Evolutionary conservation across 1,140 invertebrate species (phyloP), one percentile per base, ranked within the genome.

Genomic region (Hyphantria cunea): DNA sequence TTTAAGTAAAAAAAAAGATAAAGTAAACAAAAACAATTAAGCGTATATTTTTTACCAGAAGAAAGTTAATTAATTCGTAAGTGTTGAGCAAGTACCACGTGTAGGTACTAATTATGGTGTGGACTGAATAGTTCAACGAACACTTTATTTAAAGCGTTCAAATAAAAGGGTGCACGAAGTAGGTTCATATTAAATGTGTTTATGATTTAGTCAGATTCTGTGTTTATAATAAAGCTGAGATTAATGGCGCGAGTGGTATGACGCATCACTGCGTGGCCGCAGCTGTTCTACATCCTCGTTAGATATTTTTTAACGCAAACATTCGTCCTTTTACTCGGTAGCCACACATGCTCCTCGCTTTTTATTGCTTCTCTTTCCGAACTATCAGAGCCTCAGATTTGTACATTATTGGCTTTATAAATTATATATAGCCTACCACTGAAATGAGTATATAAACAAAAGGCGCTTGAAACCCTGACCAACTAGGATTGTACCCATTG

Each of bases 201-300:
- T 85, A 86, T 83, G 81, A 86, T 89, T 84, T 74, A 81, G 76
- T 76, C 77, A 52, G 74, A 73, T 70, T 62, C 72, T 74, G 74
- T 89, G 80, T 87, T 86, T 85, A 86, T 86, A 87, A 84, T 86
- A 89, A 86, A 86, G 73, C 70, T 53, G 65, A 82, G 78, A 87
- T 86, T 86, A 86, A 86, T 86, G 80, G 68, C 66, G 58, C 68
- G 62, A 62, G 62, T 58, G 70, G 66, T 61, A 72, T 66, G 68
- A 70, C 69, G 66, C 72, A 49, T 33, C 44, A n/a, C 41, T n/a
- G 12, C 55, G 44, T 32, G 32, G 33, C 33, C 14, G 70, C 68
- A 55, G 45, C 66, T 72, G 72, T 76, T 75, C 77, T 66, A 84
- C 75, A 80, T 79, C 72, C 74, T 80, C 77, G 75, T 80, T 80